These are phyloP conservation scores for Drosophila macrospina DNA, from an alignment of 2,888 invertebrate species.

Conservation along the genomic window DNA sequence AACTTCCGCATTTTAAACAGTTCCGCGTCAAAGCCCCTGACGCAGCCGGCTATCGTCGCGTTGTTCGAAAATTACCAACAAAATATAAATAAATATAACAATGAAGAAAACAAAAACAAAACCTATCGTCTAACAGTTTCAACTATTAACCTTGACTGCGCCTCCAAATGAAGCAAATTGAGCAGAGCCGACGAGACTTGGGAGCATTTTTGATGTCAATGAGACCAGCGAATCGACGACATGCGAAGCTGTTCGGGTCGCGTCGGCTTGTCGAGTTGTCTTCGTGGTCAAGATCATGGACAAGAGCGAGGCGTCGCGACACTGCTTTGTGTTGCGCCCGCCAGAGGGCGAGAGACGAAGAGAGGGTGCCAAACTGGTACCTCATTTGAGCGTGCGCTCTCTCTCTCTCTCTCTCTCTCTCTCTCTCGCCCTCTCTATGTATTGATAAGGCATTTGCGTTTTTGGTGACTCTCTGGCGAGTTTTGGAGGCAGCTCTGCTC, in stretches of 20 bases:
- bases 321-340: too few relatives aligned
- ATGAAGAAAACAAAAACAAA: slow-evolving; percentile 16
- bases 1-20: slow-evolving; percentile 71
- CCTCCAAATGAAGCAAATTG: slow-evolving; percentile 33
- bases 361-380: slow-evolving; percentile 45
- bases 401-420: slow-evolving; percentile 18
- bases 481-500: slow-evolving; percentile 6
- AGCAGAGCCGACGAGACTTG: slow-evolving; percentile 30
- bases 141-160: slow-evolving; percentile 77
- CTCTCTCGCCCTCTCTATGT: slow-evolving; percentile 23
- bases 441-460: slow-evolving; percentile 4
- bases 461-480: background rate
- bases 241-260: slow-evolving; percentile 20
- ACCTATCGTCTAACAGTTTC: slow-evolving; percentile 65
- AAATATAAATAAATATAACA: slow-evolving; percentile 1
- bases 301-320: too few relatives aligned
- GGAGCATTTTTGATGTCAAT: slow-evolving; percentile 71
- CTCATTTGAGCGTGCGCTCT: slow-evolving; percentile 8
- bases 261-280: slow-evolving; percentile 16
- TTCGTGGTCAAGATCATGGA: slow-evolving; percentile 76
- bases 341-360: background rate
- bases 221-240: slow-evolving; percentile 46
- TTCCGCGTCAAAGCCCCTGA: slow-evolving; percentile 69
- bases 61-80: slow-evolving; percentile 20
- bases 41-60: slow-evolving; percentile 55